Percentiles rank a stretch among this genome's conserved stretches.
Conservation (phyloP, 2,113 vertebrate genomes). For the Pachypanchax playfairii region DNA sequence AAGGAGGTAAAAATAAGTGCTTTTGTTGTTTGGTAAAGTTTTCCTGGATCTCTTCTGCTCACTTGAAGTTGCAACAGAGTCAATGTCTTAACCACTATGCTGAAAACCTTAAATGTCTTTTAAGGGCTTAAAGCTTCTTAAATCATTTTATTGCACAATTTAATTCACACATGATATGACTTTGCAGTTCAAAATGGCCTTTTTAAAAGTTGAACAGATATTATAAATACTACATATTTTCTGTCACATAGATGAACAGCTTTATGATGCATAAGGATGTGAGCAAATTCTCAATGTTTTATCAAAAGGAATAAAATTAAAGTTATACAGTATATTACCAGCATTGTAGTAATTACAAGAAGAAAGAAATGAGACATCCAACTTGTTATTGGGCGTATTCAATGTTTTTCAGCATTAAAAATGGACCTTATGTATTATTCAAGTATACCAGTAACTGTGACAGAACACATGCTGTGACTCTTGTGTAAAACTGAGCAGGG, state of each 20-base stretch:
- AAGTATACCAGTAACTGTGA: constrained; percentile 12
- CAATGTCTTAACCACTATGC: constrained; percentile 38
- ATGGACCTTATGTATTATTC: constrained; percentile 46
- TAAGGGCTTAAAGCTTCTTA: constrained; percentile 26
- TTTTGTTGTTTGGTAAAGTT: constrained; percentile 38
- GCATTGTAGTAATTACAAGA: background rate
- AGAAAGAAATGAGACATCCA: background rate
- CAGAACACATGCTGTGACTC: constrained; percentile 29
- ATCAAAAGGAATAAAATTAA: no score
- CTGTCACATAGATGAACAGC: background rate
- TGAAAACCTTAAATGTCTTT: constrained; percentile 40
- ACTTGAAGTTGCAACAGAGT: constrained; percentile 35
- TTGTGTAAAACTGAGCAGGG: constrained; percentile 12
- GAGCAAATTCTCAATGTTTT: constrained; percentile 13
- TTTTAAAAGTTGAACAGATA: background rate
- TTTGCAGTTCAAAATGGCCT: background rate
- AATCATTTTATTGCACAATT: constrained; percentile 39
- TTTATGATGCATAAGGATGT: constrained; percentile 11
- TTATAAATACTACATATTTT: constrained; percentile 25
- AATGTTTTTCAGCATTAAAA: constrained; percentile 37
- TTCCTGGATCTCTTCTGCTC: constrained; percentile 6
- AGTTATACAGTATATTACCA: no score
- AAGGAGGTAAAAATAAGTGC: constrained; percentile 26
- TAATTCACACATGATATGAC: constrained; percentile 19
- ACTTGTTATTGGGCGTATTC: constrained; percentile 3